Evolutionary conservation across 2,797 vertebrate genomes (phyloP), one percentile per base, ranked within the genome.

Genomic region (Gorsachius magnificus): DNA sequence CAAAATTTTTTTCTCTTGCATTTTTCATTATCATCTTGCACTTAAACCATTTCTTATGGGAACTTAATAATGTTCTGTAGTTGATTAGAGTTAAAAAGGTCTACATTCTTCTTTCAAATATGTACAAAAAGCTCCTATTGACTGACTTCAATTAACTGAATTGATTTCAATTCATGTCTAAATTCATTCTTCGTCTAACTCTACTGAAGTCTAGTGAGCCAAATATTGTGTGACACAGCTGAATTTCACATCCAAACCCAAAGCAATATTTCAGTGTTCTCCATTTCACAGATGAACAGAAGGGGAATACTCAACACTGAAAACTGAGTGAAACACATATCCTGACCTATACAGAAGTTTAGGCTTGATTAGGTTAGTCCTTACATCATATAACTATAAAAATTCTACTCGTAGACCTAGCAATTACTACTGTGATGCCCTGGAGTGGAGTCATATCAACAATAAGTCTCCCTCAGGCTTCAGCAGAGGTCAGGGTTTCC

Each of bases 41-140:
- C 92, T 97, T 95, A 96, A 95, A 91, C 72, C 95, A 91, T 95
- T 97, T 97, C 89, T 97, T 97, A 93, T 74, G 70, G 89, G 95
- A 96, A 61, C 94, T 89, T 95, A 83, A 95, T 94, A 89, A 95
- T 71, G 56, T 93, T 96, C 83, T 83, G 81, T 63, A 91, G 79
- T 29, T 95, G 90, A 96, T 95, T 96, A 95, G 90, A 81, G 92
- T 93, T 94, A 16, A 92, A 95, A 91, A 93, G 71, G 65, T 89
- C 93, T 68, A 74, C 83, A 83, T 95, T 94, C 76, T 86, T 95
- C 88, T 87, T 83, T 95, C 81, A 91, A 92, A 93, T 57, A 74
- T 48, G n/a, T 83, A 91, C 87, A 83, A 96, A 95, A 94, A 91
- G 35, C 65, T 96, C 77, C 89, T 90, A 82, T 89, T 95, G 93